Base-by-base conservation (phyloP, 2,113 vertebrate species). In the Rousettus leschenaultii region DNA sequence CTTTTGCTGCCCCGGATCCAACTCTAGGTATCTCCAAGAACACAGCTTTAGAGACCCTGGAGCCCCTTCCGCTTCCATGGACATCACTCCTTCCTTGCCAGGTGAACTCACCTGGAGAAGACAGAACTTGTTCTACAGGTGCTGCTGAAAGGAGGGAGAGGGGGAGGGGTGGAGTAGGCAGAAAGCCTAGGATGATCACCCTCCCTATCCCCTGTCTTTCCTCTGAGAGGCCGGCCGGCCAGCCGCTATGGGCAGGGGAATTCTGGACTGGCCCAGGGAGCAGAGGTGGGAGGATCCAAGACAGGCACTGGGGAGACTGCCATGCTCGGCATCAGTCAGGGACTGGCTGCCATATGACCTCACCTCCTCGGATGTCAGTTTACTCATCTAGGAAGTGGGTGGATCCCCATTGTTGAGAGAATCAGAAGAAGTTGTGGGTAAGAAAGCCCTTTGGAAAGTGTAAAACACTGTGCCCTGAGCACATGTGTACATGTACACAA, bases 71-170 rank as follows among this genome's bases (percentile, higher is more conserved):
- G 28, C 74, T 86, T 92, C 63, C 16, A n/a, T 40, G 35, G 80
- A 59, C 65, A 65, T 14, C 30, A 12, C 28, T 78, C 11, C 55
- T 89, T 89, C 59, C 66, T 80, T 83, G 48, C 63, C 82, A 65
- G 55, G 82, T 91, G 89, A 95, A 77, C 40, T 97, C 89, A 93
- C 48, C 78, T 97, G 66, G 28, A 40, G 51, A 93, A 95, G 40
- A 96, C 24, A 28, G 30, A 94, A 95, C 88, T 97, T 94, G 85
- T 94, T 96, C 89, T 91, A 43, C 75, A 90, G 59, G 45, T 95
- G 77, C 65, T 91, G 75, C 7, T 55, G 85, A 90, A 68, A 40
- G 63, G 40, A 71, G 28, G 19, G 45, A 74, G 43, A 22, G 14
- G 28, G 28, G 24, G 19, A 26, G 33, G 68, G 15, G 43, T 15